These are phyloP conservation scores for Balanococcus diminutus DNA, from an alignment of 2,888 invertebrate species.

Conservation along the genomic window DNA sequence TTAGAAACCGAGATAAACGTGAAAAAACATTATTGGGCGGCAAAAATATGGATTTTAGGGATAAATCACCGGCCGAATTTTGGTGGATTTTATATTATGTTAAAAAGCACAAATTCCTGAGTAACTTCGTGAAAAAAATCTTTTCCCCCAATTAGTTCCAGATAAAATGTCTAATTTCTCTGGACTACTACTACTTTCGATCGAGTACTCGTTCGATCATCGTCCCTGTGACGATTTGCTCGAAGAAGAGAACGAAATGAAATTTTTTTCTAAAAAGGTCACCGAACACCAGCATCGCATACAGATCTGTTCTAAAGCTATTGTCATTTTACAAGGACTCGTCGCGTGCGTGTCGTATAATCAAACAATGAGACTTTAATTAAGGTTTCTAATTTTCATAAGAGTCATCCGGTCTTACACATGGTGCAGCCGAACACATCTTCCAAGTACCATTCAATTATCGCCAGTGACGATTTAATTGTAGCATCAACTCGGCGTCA, in stretches of 20 bases:
- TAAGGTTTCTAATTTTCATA: conserved; percentile 46
- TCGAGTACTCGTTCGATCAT: no score
- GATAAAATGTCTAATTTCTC: no score
- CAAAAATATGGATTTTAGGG: no score
- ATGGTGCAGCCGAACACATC: not conserved
- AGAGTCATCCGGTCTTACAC: conserved; percentile 46
- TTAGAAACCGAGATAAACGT: no score
- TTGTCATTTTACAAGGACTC: conserved; percentile 47
- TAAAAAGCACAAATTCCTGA: no score
- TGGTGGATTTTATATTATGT: no score
- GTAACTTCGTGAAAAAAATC: no score
- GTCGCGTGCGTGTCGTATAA: not conserved
- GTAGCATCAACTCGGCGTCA: not conserved
- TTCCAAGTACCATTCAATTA: conserved; percentile 10
- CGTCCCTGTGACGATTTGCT: not conserved
- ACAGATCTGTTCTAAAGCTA: conserved; percentile 6
- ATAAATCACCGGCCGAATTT: no score
- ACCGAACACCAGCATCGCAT: not conserved
- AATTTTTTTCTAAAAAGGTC: conserved; percentile 40
- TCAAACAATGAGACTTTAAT: conserved; percentile 38
- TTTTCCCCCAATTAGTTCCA: no score
- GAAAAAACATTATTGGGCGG: no score
- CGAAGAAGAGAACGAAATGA: not conserved
- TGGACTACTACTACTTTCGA: not conserved
- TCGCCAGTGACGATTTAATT: conserved; percentile 22